Evolutionary conservation across 1,140 invertebrate species (phyloP), one percentile per base, ranked within the genome.

Genomic region (Lepidostoma basale): DNA sequence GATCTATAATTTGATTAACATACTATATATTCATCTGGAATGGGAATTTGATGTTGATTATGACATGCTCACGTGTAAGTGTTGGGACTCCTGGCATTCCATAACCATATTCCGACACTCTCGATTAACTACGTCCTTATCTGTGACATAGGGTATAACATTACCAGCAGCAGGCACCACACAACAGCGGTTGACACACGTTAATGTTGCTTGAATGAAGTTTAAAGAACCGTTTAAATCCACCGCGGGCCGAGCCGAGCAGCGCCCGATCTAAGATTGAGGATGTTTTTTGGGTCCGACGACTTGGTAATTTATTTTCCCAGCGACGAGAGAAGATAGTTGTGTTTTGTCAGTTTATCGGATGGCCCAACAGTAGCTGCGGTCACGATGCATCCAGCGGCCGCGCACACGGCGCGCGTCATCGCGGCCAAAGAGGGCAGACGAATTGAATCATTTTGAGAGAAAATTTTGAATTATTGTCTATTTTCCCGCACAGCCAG

Each of bases 311-410:
- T 64, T 64, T 64, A 64, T 64, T 64, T 64, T 64, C 47, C 45
- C 33, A 28, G 45, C 62, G 62, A 52, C 62, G 62, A 49, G 25
- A 33, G 45, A 52, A 52, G 62, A 63, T 63, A 64, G 62, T 54
- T 64, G 45, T 52, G 45, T 64, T 64, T 64, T 52, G 62, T 64
- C 47, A 64, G 62, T 33, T 52, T 64, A 64, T 64, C 62, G 12
- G 28, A 1, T 49, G n/a, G 30, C 18, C 22, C 40, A 62, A 62
- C 59, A 22, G 59, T 62, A 62, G 59, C 59, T 8, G 40, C 8
- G 30, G 40, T 47, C 59, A 62, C 59, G 59, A 62, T 26, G 28
- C 59, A 18, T 62, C 23, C 9, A 23, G 20, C 58, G 39, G 22
- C 36, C 12, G 3, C 16, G 3, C 3, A 40, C 10, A 40, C 16